Base-by-base conservation (phyloP, 2,113 vertebrate genomes). In the Xenopus laevis region DNA sequence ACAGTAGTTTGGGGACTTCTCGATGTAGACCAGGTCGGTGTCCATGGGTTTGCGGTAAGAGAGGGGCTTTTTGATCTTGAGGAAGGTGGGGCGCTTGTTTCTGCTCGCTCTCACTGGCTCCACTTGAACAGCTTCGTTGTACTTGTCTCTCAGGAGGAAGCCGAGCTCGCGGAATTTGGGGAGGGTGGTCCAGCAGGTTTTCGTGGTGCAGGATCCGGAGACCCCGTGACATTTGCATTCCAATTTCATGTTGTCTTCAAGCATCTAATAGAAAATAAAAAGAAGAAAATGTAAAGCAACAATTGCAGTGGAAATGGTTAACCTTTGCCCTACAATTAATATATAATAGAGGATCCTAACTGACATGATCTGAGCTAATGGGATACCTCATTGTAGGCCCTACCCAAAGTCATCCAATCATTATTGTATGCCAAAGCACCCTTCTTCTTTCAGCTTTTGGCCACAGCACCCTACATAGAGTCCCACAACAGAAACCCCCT, bases 161-260 rank as follows among this genome's bases (percentile, higher is more conserved):
- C 96, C 97, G 13, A 99, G 92, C 90, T 99, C 95, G 13, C 97
- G 92, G 85, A 99, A 98, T 86, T 96, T 96, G 20, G 97, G 97
- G 80, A 99, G 93, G 0, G 94, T 99, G 45, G 95, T 99, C 97
- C 96, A 99, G 91, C 97, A 99, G 1, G 97, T 99, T 87, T 96
- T 97, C 78, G 96, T 98, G 73, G 97, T 98, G 81, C 97, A 99
- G 12, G 97, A 99, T 57, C 97, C 97, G 0, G 97, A 99, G 59
- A 98, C 96, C 0, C 96, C 96, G 0, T 98, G 96, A 70, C 96
- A 98, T 80, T 98, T 98, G 77, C 96, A 98, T 79, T 98, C 96
- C 68, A 98, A 82, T 63, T 90, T 94, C 95, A 98, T 96, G 81
- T 93, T 95, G 79, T 98, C 95, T 81, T 97, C 94, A 77, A 98